Percentiles rank a stretch among this genome's conserved stretches.
Evolutionary conservation across 2,888 invertebrate genomes (phyloP).

Genomic region (Leptothorax acervorum): DNA sequence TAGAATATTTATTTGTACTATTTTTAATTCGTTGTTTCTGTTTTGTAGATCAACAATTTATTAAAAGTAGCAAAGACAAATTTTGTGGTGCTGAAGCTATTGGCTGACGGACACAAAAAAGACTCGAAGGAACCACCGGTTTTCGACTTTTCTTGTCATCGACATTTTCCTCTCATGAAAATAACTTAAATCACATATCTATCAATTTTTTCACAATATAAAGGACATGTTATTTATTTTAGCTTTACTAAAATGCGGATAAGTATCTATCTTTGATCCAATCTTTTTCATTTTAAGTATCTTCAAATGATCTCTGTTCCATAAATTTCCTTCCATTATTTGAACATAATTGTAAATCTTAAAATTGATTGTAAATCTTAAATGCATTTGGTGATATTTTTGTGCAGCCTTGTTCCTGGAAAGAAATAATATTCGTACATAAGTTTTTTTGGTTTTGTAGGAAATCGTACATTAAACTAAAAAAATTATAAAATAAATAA

Average conservation of each 20-base stretch:
- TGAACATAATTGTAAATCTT: conserved; percentile 13
- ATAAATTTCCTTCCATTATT: conserved; percentile 12
- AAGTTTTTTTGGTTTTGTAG: conserved; percentile 31
- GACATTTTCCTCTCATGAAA: conserved; percentile 97
- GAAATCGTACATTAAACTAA: conserved; percentile 52
- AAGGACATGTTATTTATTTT: conserved; percentile 73
- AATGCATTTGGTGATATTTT: conserved; percentile 46
- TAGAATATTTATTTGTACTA: conserved; percentile 7
- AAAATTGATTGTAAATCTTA: neutral
- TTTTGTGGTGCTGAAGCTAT: conserved; percentile 96
- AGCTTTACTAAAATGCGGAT: conserved; percentile 53
- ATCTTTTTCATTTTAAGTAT: neutral
- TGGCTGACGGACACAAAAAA: conserved; percentile 96
- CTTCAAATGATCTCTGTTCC: conserved; percentile 23
- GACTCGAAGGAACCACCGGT: conserved; percentile 94
- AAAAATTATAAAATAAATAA: no score
- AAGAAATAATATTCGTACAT: conserved; percentile 67
- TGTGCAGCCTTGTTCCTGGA: conserved; percentile 62
- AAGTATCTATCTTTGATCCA: conserved; percentile 47
- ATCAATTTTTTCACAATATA: conserved; percentile 59
- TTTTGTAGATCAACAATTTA: conserved; percentile 91
- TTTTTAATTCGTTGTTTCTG: neutral
- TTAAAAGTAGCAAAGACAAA: conserved; percentile 97
- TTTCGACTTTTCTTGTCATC: conserved; percentile 96
- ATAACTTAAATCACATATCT: conserved; percentile 80